These are phyloP conservation scores for Diarsia mendica DNA, from an alignment of 2,888 invertebrate species.

Conservation along the genomic window DNA sequence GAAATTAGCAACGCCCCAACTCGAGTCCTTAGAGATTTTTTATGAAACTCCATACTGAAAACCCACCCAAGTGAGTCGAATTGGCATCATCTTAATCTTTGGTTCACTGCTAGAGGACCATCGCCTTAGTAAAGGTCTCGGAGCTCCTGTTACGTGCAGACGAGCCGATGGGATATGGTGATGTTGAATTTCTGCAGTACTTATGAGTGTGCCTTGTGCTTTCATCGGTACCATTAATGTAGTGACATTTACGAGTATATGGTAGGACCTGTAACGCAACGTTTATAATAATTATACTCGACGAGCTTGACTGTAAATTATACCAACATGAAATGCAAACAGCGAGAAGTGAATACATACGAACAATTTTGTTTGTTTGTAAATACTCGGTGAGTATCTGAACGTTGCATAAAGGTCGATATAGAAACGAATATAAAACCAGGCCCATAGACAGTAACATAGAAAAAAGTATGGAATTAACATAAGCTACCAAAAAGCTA, in stretches of 20 bases:
- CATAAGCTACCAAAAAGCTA: background rate
- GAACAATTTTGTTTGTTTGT: background rate
- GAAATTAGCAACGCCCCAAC: background rate
- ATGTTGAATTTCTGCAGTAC: background rate
- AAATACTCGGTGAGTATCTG: background rate
- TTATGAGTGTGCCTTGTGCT: background rate
- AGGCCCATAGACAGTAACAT: background rate
- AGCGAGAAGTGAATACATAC: background rate
- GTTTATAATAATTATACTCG: background rate
- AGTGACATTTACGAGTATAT: background rate
- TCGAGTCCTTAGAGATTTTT: background rate
- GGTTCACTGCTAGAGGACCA: background rate
- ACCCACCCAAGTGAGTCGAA: background rate
- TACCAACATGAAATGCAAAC: slow-evolving; percentile 1
- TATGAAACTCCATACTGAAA: background rate
- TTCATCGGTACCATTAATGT: background rate
- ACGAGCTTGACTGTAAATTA: background rate
- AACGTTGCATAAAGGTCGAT: background rate
- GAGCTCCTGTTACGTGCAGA: background rate
- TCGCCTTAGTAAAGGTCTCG: background rate
- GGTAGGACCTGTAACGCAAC: background rate
- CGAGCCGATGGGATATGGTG: background rate
- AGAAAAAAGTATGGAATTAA: background rate
- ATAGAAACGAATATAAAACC: background rate
- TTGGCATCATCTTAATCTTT: background rate